Evolutionary conservation across 2,113 vertebrate species (phyloP), one percentile per base, ranked within the genome.

Genomic region (Platysternon megacephalum): DNA sequence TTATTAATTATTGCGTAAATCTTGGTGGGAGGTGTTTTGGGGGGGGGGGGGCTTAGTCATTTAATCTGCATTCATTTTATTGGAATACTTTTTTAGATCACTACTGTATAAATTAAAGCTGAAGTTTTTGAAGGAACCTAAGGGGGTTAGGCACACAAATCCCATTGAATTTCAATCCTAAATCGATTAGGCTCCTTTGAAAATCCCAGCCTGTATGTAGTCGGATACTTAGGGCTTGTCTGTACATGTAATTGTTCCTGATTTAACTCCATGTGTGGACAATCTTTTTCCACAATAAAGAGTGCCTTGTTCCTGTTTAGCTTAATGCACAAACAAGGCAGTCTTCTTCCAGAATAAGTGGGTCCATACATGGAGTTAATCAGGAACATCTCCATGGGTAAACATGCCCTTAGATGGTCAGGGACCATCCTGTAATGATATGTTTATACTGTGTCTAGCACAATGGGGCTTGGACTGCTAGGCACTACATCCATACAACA

Each of bases 61-160:
- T 94, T 96, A 95, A 97, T 92, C 85, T 94, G 28, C 74, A 88
- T 88, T 95, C n/a, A 21, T 97, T 96, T 93, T 91, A 84, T 91
- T 72, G 13, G 56, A 89, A 35, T 96, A 61, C 3, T 95, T 94
- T 86, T 91, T 51, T 74, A 79, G 44, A 42, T 91, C 11, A 29
- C 22, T 85, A 46, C 91, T 49, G 80, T 16, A 32, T 91, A 86
- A 91, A 94, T 80, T 93, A 84, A 96, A 91, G 42, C 8, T 46
- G 4, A 78, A 48, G n/a, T 49, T 35, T 80, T 52, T 9, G 2
- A 87, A 65, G 82, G 35, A 88, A 76, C 78, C 82, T 0, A 0
- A 82, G 49, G 35, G 12, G 24, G 6, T 39, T 53, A 79, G 74
- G 82, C 26, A 90, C 22, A 83, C 8, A 1, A 87, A 84, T 94